phyloP scores from a whole-genome alignment of 2,113 vertebrate genomes.

The Canis aureus region DNA sequence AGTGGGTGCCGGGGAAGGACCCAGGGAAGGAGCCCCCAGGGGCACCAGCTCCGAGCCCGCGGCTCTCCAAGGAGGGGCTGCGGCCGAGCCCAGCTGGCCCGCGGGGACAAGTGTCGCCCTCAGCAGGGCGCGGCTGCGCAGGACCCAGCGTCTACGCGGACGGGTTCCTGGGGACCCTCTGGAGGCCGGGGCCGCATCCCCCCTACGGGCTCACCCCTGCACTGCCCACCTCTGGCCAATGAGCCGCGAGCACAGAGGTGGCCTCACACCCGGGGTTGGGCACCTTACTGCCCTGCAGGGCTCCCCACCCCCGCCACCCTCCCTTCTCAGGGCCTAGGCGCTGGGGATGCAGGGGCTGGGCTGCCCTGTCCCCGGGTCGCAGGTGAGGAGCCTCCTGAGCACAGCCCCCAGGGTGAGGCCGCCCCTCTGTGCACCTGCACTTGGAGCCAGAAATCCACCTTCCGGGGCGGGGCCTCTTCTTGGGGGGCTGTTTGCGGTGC shows the following conservation, averaged over 20 bases:
- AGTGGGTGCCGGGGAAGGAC: background rate
- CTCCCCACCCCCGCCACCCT: background rate
- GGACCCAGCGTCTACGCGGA: too few species aligned
- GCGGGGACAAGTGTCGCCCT: background rate
- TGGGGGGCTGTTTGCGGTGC: background rate
- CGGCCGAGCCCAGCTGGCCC: fast-evolving
- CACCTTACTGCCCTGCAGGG: background rate
- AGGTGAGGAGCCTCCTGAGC: background rate
- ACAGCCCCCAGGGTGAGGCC: background rate
- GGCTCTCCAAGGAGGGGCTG: background rate
- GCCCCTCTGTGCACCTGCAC: background rate
- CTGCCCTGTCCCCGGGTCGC: background rate
- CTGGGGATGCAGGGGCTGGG: fast-evolving
- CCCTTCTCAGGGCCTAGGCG: background rate
- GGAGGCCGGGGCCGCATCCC: background rate
- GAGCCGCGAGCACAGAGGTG: background rate
- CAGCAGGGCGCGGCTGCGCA: too few species aligned
- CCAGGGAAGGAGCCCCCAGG: background rate
- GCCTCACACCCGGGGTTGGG: fast-evolving
- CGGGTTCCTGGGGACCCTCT: background rate
- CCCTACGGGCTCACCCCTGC: background rate
- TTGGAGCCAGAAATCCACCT: background rate
- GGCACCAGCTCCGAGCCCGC: background rate
- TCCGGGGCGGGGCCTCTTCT: background rate
- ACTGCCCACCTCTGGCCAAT: background rate